Evolutionary conservation across 1,140 invertebrate species (phyloP).

Genomic region (Formica exsecta): DNA sequence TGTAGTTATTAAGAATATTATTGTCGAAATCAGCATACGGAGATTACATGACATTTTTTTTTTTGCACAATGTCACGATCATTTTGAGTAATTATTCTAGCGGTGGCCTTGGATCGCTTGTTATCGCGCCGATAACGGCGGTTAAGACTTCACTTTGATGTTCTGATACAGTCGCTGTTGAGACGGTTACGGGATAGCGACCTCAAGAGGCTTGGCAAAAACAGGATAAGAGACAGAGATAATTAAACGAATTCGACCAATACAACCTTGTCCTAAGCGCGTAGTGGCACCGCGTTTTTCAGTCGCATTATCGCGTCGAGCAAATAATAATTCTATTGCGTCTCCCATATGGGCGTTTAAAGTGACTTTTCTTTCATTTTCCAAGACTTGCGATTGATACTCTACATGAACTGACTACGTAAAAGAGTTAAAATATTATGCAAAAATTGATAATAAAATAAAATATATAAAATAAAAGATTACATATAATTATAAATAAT

Average conservation of each 20-base stretch:
- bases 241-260: slow-evolving; percentile 59
- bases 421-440: neutral
- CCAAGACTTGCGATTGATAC: neutral
- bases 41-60: slow-evolving; percentile 37
- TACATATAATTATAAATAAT: neutral
- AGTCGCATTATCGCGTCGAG: neutral
- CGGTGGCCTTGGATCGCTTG: slow-evolving; percentile 34
- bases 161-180: slow-evolving; percentile 54
- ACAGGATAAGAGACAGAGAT: slow-evolving; percentile 63
- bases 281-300: neutral
- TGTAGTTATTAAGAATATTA: neutral
- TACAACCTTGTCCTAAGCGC: slow-evolving; percentile 12
- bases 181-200: slow-evolving; percentile 8
- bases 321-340: slow-evolving; percentile 19
- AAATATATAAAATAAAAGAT: neutral
- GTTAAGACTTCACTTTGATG: slow-evolving; percentile 56
- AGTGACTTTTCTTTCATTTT: neutral
- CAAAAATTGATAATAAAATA: neutral
- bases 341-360: neutral
- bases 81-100: slow-evolving; percentile 63
- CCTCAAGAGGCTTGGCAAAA: slow-evolving; percentile 45
- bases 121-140: slow-evolving; percentile 64
- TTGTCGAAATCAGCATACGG: slow-evolving; percentile 24
- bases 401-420: neutral
- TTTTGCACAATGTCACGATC: slow-evolving; percentile 48